These are phyloP conservation scores for Automeris io DNA, from an alignment of 2,888 invertebrate genomes.

Conservation along the genomic window DNA sequence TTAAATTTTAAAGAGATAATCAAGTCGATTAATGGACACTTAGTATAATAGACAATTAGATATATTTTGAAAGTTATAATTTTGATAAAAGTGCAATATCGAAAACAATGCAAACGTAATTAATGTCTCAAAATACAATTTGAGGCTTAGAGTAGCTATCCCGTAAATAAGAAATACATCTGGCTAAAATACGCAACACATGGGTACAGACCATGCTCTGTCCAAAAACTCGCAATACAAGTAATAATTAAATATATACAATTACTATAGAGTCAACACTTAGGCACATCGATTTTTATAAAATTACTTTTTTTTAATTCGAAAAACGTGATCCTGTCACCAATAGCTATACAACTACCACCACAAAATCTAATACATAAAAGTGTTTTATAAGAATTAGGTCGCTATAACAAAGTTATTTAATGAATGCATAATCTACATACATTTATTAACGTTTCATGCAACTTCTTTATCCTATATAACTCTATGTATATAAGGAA, in stretches of 20 bases:
- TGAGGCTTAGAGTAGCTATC: slow-evolving; percentile 29
- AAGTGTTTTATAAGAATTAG: slow-evolving; percentile 45
- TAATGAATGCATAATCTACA: slow-evolving; percentile 26
- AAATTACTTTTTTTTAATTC: slow-evolving; percentile 72
- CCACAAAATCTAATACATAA: slow-evolving; percentile 57
- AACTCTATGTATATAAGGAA: slow-evolving; percentile 52
- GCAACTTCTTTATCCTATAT: slow-evolving; percentile 53
- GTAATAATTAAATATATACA: slow-evolving; percentile 47
- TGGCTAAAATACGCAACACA: slow-evolving; percentile 12
- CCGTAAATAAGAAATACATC: slow-evolving; percentile 28
- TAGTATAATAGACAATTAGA: slow-evolving; percentile 5
- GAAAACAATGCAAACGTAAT: slow-evolving; percentile 29
- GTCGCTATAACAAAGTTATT: slow-evolving; percentile 18
- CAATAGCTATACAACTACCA: slow-evolving; percentile 49
- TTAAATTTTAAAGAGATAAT: slow-evolving; percentile 13
- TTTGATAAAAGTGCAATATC: slow-evolving; percentile 18
- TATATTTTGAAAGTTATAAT: slow-evolving; percentile 4
- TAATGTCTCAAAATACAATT: slow-evolving; percentile 54
- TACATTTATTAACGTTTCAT: slow-evolving; percentile 29
- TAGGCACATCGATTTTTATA: slow-evolving; percentile 79
- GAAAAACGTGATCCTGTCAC: slow-evolving; percentile 63
- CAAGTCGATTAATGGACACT: slow-evolving; percentile 11
- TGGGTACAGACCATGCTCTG: slow-evolving; percentile 20
- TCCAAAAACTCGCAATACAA: slow-evolving; percentile 44
- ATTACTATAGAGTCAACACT: slow-evolving; percentile 70